These are phyloP conservation scores for Trematocara marginatum DNA, from an alignment of 2,113 vertebrate species.

Conservation along the genomic window DNA sequence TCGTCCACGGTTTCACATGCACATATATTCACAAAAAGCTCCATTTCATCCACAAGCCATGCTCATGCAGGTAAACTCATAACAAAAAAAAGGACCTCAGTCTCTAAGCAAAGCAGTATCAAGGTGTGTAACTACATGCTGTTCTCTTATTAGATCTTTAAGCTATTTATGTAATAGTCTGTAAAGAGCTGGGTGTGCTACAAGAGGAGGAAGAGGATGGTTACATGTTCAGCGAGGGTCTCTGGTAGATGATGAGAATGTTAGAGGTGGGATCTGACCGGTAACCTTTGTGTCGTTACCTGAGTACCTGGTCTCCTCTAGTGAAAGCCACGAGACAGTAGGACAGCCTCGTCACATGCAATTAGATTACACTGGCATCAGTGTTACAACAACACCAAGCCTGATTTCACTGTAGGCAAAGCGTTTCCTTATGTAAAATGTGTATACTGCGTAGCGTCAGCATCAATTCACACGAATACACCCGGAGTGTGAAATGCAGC, in stretches of 20 bases:
- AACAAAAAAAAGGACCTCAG: not conserved
- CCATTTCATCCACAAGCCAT: not conserved
- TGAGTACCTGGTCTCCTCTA: not conserved
- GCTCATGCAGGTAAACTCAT: not conserved
- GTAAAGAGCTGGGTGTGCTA: not conserved
- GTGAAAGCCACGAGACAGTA: not conserved
- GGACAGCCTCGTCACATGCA: not conserved
- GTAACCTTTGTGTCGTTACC: not conserved
- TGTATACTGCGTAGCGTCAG: not conserved
- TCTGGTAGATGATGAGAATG: not conserved
- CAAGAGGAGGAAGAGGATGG: not conserved
- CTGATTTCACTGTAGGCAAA: not conserved
- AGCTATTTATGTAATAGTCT: not conserved
- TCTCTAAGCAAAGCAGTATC: not conserved
- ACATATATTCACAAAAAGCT: not conserved
- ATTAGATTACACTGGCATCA: not conserved
- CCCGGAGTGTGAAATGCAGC: not conserved
- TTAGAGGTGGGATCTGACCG: not conserved
- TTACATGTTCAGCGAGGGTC: not conserved
- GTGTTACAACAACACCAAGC: not conserved
- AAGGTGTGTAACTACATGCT: not conserved
- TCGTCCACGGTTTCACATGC: not conserved
- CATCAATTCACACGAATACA: not conserved
- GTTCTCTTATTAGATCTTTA: not conserved
- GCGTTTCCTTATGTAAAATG: not conserved